Evolutionary conservation across 2,113 vertebrate genomes (phyloP).

Genomic region (Hemicordylus capensis): DNA sequence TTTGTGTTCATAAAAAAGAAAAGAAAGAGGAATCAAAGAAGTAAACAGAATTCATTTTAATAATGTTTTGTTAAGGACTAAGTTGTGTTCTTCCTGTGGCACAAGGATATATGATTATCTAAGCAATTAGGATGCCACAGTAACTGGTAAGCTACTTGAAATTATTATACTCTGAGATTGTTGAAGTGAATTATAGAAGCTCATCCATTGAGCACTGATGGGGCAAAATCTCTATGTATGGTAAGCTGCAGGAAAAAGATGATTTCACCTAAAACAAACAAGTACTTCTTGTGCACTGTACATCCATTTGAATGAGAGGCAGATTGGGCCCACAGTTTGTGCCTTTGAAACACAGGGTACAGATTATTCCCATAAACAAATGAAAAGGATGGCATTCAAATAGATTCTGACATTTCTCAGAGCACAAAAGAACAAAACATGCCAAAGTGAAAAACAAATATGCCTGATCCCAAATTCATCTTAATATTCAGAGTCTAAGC

Average conservation of each 20-base stretch:
- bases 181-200: background rate
- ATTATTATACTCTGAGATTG: background rate
- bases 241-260: background rate
- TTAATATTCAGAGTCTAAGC: constrained; percentile 15
- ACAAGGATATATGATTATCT: background rate
- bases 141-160: constrained; percentile 6
- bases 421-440: constrained; percentile 9
- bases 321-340: constrained; percentile 11
- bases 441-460: background rate
- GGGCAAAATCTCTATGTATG: background rate
- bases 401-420: constrained; percentile 5
- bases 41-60: background rate
- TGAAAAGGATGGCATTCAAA: constrained; percentile 27
- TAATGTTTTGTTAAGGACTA: background rate
- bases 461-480: background rate
- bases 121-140: background rate
- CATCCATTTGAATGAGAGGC: background rate
- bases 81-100: background rate
- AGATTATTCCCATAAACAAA: constrained; percentile 9
- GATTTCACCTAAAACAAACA: background rate
- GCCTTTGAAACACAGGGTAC: background rate
- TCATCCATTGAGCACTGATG: background rate
- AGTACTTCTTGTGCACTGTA: constrained; percentile 1
- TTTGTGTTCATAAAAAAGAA: background rate
- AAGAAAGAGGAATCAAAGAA: background rate